Evolutionary conservation across 2,797 vertebrate genomes (phyloP), one percentile per base, ranked within the genome.

Genomic region (Nyctalus aviator): DNA sequence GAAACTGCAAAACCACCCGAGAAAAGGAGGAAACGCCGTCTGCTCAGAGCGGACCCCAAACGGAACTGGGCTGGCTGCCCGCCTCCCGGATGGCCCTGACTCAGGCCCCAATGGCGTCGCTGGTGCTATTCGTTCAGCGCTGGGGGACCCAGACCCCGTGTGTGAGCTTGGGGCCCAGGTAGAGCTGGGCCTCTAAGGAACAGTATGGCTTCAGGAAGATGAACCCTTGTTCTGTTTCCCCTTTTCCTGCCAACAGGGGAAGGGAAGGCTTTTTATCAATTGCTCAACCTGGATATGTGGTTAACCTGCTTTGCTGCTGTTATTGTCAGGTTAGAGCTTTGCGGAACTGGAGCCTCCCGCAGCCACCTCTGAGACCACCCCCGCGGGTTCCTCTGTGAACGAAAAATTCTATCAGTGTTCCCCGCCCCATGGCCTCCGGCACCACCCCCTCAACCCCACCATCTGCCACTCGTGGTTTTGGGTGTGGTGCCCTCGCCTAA

Each of bases 161-260:
- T 14, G 8, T 46, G 46, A 82, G 32, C 72, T 2, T 17, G 30
- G 84, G 57, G 55, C 64, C 27, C 32, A 37, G 15, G 85, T 3
- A 76, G 35, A 87, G 35, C 44, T 48, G 20, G 68, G 68, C 25
- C 48, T 44, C 57, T 68, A 32, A 72, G 15, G 13, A 75, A 59
- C 46, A 5, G 23, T 23, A 32, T 30, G 55, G 23, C 73, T 59
- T 64, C 27, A 55, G 66, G 46, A 79, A 91, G 68, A 81, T 41
- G 37, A 86, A 90, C 30, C 18, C n/a, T 27, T 2, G 25, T 23
- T 50, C 41, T 83, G 44, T 44, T 62, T 82, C 78, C 77, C 93
- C 55, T 57, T 71, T 57, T 68, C 69, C 88, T 83, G 64, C 95
- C 95, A 85, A 88, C 10, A 69, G 17, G 37, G 64, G 21, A 92